phyloP scores from a whole-genome alignment of 2,888 invertebrate species.

The Hydraecia micacea region DNA sequence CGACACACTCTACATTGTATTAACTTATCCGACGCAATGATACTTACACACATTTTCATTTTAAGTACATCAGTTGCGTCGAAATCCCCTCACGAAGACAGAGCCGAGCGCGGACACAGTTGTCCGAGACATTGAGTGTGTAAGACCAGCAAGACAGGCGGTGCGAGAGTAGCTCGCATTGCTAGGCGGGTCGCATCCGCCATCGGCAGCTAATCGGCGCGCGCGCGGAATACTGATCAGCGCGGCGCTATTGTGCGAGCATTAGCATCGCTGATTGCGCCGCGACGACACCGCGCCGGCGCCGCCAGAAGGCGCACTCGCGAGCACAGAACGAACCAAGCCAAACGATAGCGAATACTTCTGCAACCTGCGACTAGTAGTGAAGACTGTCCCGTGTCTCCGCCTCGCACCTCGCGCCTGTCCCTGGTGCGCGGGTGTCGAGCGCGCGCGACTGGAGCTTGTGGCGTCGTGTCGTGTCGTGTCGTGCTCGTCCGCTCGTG shows the following conservation, averaged over 20 bases:
- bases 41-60: background rate
- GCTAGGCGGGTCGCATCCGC: constrained; percentile 30
- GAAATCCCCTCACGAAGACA: no score
- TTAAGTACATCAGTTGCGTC: background rate
- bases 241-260: constrained; percentile 13
- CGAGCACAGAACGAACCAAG: background rate
- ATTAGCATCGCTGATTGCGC: constrained; percentile 51
- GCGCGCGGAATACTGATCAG: constrained; percentile 48
- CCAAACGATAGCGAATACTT: background rate
- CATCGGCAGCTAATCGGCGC: constrained; percentile 48
- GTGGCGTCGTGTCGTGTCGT: background rate
- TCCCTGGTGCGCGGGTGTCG: no score
- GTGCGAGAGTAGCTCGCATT: constrained; percentile 4
- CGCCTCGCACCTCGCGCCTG: background rate
- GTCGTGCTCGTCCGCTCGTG: constrained; percentile 11
- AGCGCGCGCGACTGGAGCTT: constrained; percentile 6
- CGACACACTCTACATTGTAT: background rate
- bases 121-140: background rate
- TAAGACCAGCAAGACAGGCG: background rate
- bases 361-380: background rate
- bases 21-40: background rate
- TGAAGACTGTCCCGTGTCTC: background rate
- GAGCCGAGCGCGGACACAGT: background rate
- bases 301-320: constrained; percentile 22
- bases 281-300: background rate